A percentile compares a stretch with the other conserved stretches of the same genome.
Evolutionary conservation across 2,113 vertebrate species (phyloP).

Genomic region (Steatornis caripensis): DNA sequence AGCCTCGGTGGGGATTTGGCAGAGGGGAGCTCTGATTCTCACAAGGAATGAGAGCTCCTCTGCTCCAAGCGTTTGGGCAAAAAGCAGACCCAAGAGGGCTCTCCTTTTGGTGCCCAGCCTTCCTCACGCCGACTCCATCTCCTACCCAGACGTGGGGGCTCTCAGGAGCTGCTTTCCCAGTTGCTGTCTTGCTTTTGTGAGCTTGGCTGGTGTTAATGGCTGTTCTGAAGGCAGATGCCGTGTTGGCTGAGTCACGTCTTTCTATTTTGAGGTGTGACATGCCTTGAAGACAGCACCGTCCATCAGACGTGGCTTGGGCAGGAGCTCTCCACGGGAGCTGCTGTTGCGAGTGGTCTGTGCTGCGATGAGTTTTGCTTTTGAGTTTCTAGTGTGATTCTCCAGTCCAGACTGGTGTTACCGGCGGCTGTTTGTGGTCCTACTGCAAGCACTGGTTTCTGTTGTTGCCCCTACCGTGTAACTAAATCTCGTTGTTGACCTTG

Average conservation of each 20-base stretch:
- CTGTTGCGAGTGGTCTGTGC: background rate
- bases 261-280: conserved; percentile 24
- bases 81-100: background rate
- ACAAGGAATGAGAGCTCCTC: background rate
- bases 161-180: background rate
- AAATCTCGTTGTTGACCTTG: background rate
- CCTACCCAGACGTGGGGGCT: background rate
- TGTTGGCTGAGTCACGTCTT: background rate
- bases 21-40: background rate
- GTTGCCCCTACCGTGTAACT: background rate
- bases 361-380: background rate
- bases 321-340: background rate
- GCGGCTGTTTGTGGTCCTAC: background rate
- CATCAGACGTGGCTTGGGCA: background rate
- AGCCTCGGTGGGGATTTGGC: background rate
- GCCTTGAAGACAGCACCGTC: background rate
- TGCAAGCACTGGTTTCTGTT: background rate
- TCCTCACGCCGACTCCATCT: background rate
- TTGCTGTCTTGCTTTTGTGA: background rate
- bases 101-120: background rate
- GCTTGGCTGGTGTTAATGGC: background rate
- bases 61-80: background rate
- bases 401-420: background rate
- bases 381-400: background rate
- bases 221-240: background rate